These are phyloP conservation scores for Peucedramus taeniatus DNA, from an alignment of 2,113 vertebrate species.

Conservation along the genomic window DNA sequence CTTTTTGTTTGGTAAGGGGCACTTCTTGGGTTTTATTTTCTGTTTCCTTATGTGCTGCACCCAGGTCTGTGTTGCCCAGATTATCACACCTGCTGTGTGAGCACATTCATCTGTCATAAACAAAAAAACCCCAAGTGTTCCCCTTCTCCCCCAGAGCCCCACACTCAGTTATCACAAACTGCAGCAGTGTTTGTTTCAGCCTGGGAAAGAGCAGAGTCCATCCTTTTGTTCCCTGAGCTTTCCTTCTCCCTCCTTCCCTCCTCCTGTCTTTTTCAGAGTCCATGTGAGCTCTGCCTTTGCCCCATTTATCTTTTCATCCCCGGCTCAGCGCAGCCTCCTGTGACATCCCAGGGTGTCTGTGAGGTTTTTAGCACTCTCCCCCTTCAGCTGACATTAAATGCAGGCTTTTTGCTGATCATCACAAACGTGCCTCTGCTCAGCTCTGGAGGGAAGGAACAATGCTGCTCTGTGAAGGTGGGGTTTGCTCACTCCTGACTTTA, in stretches of 20 bases:
- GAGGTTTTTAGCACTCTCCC: not conserved
- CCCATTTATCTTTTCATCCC: not conserved
- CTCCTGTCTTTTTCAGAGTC: not conserved
- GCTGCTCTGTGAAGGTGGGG: not conserved
- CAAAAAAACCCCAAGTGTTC: not conserved
- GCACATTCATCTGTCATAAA: not conserved
- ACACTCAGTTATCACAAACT: not conserved
- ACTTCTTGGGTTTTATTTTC: not conserved
- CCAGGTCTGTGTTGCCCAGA: accelerated
- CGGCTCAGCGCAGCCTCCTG: not conserved
- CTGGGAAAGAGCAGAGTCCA: accelerated
- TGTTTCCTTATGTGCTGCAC: not conserved
- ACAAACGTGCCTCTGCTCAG: not conserved
- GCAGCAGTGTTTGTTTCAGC: not conserved
- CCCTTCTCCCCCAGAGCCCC: not conserved
- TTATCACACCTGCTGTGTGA: not conserved
- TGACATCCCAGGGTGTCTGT: not conserved
- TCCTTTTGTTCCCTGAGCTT: not conserved
- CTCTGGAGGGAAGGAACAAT: not conserved
- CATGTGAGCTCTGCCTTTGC: not conserved
- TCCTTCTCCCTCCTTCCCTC: not conserved
- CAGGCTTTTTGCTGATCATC: not conserved
- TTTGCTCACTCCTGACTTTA: not conserved
- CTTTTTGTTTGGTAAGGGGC: not conserved
- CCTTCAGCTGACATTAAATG: not conserved